Base-by-base conservation (phyloP, 2,797 vertebrate species). In the Oreonectes daqikongensis region DNA sequence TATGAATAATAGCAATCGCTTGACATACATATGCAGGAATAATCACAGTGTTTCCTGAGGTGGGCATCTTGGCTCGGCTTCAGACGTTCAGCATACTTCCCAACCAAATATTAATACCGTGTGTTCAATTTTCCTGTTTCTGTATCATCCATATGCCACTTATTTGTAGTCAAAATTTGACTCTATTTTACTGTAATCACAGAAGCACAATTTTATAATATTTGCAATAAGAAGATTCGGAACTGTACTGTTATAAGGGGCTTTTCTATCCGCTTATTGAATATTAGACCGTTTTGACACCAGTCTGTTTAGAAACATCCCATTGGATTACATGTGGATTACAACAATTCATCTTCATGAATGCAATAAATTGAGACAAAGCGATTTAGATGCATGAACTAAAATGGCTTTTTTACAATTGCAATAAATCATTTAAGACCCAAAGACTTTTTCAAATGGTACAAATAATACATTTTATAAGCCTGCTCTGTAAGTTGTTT, bases 41-140 rank as follows among this genome's bases (percentile, higher is more conserved):
- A 42, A 22, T 71, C n/a, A 52, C 18, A 2, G 30, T 72, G n/a
- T 20, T 50, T 72, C 28, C 57, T 63, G 70, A 72, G 70, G 69
- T 72, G 40, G 26, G 44, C 12, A 61, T 35, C 35, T 35, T 35
- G 15, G 17, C 22, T 65, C 48, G 3, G 24, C 1, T n/a, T 59
- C 28, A 50, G 8, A 28, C 24, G 20, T n/a, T 63, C 20, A 26
- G 12, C 20, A 14, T 42, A 50, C 35, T 40, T 59, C 20, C 64
- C n/a, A 22, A 8, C 7, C 26, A 42, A 35, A 63, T 77, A 26
- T 65, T 79, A 82, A 71, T 74, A 79, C 69, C 77, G 69, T 48
- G 6, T 55, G 20, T 35, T 10, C 65, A 44, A n/a, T 15, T 2
- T 69, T 63, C 38, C 44, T 46, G 71, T 67, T 59, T 22, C 17